Base-by-base conservation (phyloP, 2,797 vertebrate species). In the Ciconia nigra region DNA sequence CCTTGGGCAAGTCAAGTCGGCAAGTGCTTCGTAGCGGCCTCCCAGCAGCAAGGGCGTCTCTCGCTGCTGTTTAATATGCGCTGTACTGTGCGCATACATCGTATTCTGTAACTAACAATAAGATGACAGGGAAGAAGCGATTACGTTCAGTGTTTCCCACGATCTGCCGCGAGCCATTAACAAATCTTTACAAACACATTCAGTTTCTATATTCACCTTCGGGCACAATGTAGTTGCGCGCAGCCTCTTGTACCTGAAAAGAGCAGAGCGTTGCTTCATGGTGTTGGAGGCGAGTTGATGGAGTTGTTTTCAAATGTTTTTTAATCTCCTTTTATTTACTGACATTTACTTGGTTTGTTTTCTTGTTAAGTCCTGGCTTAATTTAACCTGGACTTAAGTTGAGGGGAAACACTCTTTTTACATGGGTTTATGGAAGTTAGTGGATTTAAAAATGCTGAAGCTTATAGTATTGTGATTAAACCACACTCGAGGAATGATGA, bases 21-120 rank as follows among this genome's bases (percentile, higher is more conserved):
- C 11, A 6, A 26, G n/a, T 7, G 19, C 46, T 65, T 10, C n/a
- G 0, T 0, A 11, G 63, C 37, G 55, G 10, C 26, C 3, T 11
- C 1, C 0, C 37, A 16, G 71, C 35, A 6, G 0, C 3, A 17
- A 26, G 25, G 11, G 15, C 3, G 6, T 18, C 25, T 47, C 41
- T 21, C 18, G 0, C 39, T 17, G 91, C 26, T 5, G 12, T 8
- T 37, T 11, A 2, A 0, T 5, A 0, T 2, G 35, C 3, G 4
- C 5, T 4, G 4, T 17, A 2, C 13, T 7, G 33, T 1, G 44
- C 6, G 1, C 24, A 1, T 8, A 3, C 17, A 1, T 4, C 4
- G 3, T 8, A 1, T 19, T 37, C 35, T 13, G 15, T 49, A 5
- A 2, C 26, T 14, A 8, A 0, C 16, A 5, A 1, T 24, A 3